Conservation (phyloP, 2,113 vertebrate genomes). For the Aix galericulata region DNA sequence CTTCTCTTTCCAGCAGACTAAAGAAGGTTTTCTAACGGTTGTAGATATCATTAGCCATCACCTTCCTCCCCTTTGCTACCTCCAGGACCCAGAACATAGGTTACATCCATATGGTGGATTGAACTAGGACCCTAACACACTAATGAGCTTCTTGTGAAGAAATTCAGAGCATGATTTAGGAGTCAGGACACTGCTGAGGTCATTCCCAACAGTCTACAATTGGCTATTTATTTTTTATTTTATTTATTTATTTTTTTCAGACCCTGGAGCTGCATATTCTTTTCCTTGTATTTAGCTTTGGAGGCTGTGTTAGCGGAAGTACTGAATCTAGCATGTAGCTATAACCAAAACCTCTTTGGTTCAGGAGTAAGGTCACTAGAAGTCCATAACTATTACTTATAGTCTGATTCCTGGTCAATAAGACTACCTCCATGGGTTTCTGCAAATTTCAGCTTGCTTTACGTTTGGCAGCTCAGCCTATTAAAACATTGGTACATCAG, state of each 20-base stretch:
- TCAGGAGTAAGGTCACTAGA: neutral
- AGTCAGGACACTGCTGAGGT: neutral
- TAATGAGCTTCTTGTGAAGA: neutral
- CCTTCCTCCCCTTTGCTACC: neutral
- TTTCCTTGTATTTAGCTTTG: neutral
- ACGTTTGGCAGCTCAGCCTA: neutral
- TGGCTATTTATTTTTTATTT: neutral
- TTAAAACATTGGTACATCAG: neutral
- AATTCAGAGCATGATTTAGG: neutral
- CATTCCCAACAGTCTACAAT: neutral
- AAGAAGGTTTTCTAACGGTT: neutral
- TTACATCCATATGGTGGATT: neutral
- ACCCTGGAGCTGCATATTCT: neutral
- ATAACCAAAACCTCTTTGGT: neutral
- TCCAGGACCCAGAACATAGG: neutral
- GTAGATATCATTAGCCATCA: neutral
- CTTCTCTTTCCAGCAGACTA: neutral
- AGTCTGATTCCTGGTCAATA: too few species aligned
- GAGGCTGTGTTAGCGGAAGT: neutral
- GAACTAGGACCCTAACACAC: neutral
- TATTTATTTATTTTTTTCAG: neutral
- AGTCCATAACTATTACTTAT: neutral
- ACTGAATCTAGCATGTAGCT: neutral
- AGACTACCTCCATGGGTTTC: neutral
- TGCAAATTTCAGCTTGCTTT: neutral